Base-by-base conservation (phyloP, 2,888 invertebrate genomes). In the Kuschelorhynchus macadamiae region DNA sequence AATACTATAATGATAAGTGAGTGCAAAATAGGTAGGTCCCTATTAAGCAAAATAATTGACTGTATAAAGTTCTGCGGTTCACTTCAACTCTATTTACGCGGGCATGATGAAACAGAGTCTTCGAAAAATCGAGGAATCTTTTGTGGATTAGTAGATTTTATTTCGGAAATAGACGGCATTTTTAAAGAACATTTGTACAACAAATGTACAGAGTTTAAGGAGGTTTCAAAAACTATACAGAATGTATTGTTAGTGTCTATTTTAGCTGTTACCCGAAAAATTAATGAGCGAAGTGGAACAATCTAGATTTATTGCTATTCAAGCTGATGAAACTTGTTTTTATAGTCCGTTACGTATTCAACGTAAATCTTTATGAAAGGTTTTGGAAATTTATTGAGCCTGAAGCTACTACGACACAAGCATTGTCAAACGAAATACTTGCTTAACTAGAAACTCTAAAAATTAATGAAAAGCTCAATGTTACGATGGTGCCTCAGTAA, bases 271-370 rank as follows among this genome's bases (percentile, higher is more conserved):
- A 12, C 7, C 3, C 63, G 14, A 53, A 17, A 17, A 21, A 44
- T 33, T 63, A n/a, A 53, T 32, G 20, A 32, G 12, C 3, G 55
- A 63, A 42, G 32, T 55, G 32, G 8, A 62, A 12, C 2, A 11
- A 8, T 9, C 42, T 30, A 8, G 18, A 11, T 62, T 32, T 33
- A 4, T 62, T 2, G 52, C 52, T 25, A 42, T 62, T 12, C 53
- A 62, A 25, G 53, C 36, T 25, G 25, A 5, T 42, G n/a, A n/a
- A 12, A 30, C 16, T n/a, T n/a, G n/a, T n/a, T n/a, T n/a, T n/a
- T n/a, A n/a, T n/a, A n/a, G n/a, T n/a, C n/a, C n/a, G n/a, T n/a
- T n/a, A n/a, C n/a, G n/a, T n/a, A n/a, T n/a, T n/a, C n/a, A n/a
- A n/a, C n/a, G n/a, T n/a, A n/a, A n/a, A n/a, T n/a, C n/a, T n/a